Percentiles rank a stretch among this genome's conserved stretches.
Conservation (phyloP, 2,888 invertebrate species). For the Eudemis profundana region DNA sequence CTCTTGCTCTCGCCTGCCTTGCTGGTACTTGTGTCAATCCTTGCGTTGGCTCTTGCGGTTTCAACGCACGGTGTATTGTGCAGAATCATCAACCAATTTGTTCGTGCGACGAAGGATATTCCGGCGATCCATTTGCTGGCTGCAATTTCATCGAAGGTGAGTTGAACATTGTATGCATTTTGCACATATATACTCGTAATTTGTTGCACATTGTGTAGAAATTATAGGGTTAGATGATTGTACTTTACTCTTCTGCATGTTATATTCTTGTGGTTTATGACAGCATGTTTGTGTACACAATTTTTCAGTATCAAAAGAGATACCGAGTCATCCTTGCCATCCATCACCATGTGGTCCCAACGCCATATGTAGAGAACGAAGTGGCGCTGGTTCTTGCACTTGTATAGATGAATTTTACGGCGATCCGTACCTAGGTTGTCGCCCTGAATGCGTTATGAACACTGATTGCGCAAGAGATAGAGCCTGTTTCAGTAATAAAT, state of each 20-base stretch:
- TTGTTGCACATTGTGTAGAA: conserved; percentile 9
- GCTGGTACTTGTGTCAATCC: conserved; percentile 90
- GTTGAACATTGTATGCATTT: conserved; percentile 51
- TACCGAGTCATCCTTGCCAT: conserved; percentile 89
- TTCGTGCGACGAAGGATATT: conserved; percentile 89
- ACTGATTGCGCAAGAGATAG: conserved; percentile 89
- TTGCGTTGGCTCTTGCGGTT: conserved; percentile 90
- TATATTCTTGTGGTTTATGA: conserved; percentile 39
- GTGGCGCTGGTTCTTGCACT: conserved; percentile 91
- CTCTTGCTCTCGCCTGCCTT: conserved; percentile 89
- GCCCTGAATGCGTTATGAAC: conserved; percentile 93
- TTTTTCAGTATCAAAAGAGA: conserved; percentile 84
- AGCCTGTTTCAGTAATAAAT: conserved; percentile 92
- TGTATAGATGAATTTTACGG: conserved; percentile 91
- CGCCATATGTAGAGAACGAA: conserved; percentile 90
- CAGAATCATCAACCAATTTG: conserved; percentile 92
- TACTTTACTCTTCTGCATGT: conserved; percentile 48
- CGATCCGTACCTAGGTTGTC: conserved; percentile 91
- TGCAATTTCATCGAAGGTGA: conserved; percentile 87
- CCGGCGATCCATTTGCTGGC: conserved; percentile 92
- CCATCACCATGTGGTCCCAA: conserved; percentile 93
- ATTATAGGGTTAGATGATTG: conserved; percentile 41
- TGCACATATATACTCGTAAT: not conserved
- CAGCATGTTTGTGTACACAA: conserved; percentile 52
- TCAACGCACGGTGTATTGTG: conserved; percentile 90